phyloP scores from a whole-genome alignment of 2,888 invertebrate species.

The Hermodice carunculata region DNA sequence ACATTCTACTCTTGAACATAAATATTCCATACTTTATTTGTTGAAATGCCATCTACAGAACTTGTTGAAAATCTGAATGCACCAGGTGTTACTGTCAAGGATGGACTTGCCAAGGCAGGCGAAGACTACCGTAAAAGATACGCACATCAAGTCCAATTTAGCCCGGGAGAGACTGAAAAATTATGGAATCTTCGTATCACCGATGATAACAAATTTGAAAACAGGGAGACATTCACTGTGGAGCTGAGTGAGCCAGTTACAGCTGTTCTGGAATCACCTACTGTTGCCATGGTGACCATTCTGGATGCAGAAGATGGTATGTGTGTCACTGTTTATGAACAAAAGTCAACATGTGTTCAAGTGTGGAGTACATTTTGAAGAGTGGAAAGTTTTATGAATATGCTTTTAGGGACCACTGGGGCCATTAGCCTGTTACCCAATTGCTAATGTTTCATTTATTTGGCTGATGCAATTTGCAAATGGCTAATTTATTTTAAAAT shows the following conservation, averaged over 20 bases:
- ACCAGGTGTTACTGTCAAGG: slow-evolving; percentile 58
- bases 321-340: background rate
- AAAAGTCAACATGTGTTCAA: background rate
- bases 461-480: too few species aligned
- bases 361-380: too few species aligned
- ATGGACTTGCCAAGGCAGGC: slow-evolving; percentile 62
- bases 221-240: slow-evolving; percentile 58
- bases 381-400: too few species aligned
- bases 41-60: too few species aligned
- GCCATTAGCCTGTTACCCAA: too few species aligned
- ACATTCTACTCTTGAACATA: too few species aligned
- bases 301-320: slow-evolving; percentile 64
- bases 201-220: slow-evolving; percentile 64
- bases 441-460: too few species aligned
- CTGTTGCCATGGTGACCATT: slow-evolving; percentile 58
- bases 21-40: too few species aligned
- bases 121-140: slow-evolving; percentile 59
- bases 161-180: slow-evolving; percentile 67
- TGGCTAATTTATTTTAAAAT: too few species aligned
- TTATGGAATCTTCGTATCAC: slow-evolving; percentile 63
- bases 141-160: slow-evolving; percentile 68
- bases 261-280: slow-evolving; percentile 61
- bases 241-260: slow-evolving; percentile 64
- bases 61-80: too few species aligned
- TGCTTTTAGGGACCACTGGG: too few species aligned